Conservation (phyloP, 1,140 invertebrate genomes). For the Stegodyphus mimosarum region DNA sequence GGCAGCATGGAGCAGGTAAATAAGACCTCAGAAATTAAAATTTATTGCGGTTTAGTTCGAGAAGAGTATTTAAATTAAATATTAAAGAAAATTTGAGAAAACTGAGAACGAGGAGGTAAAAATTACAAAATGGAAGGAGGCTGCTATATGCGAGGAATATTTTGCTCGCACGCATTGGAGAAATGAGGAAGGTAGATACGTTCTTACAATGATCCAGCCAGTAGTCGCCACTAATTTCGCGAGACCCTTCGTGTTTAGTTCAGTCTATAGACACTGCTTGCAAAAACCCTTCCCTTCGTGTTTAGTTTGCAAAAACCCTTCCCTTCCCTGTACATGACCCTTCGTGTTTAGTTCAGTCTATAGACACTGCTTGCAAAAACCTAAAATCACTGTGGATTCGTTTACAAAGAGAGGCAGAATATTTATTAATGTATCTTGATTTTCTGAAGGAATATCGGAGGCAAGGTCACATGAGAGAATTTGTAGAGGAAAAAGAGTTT, state of each 20-base stretch:
- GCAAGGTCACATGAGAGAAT: background rate
- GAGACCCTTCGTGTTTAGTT: too few relatives aligned
- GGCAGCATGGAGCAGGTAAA: too few relatives aligned
- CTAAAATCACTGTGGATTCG: background rate
- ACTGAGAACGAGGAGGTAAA: background rate
- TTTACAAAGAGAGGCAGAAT: background rate
- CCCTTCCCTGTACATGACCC: too few relatives aligned
- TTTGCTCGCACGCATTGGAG: background rate
- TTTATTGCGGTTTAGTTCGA: too few relatives aligned
- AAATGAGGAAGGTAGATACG: background rate
- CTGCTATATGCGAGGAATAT: background rate
- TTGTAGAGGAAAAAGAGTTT: background rate
- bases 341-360: background rate
- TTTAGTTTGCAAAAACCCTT: too few relatives aligned
- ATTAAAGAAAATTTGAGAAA: conserved; percentile 8
- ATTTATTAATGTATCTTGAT: background rate
- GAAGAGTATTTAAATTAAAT: too few relatives aligned
- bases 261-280: too few relatives aligned
- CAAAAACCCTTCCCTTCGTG: too few relatives aligned
- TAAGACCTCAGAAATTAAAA: too few relatives aligned
- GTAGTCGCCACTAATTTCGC: too few relatives aligned
- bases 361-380: background rate
- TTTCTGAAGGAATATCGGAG: background rate
- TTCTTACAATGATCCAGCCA: background rate
- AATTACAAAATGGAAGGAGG: background rate